Evolutionary conservation across 1,140 invertebrate genomes (phyloP), one percentile per base, ranked within the genome.

Genomic region (Brachionus manjavacas): DNA sequence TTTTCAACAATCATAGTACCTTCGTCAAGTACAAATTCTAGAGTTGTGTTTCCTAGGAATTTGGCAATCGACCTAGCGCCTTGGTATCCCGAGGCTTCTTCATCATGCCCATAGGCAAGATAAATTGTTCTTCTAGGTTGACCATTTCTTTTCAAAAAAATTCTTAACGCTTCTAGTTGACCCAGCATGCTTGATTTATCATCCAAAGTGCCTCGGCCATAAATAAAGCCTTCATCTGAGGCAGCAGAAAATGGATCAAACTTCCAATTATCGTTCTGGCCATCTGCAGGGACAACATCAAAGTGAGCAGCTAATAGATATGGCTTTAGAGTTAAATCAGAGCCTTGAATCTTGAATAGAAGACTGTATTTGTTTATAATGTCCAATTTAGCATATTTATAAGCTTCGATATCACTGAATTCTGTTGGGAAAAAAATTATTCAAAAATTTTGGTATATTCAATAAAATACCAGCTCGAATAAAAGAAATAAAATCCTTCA

Each of bases 61-160:
- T 66, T 6, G 64, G 76, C 16, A 74, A 83, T 52, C 46, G n/a
- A 49, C 8, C 31, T 81, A n/a, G 70, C 39, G 4, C 66, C 60
- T 46, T 23, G 6, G 28, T 46, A 16, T 11, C 60, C 52, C 16
- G 86, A 85, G 86, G 92, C 91, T 88, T 92, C 92, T 88, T 92
- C 92, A 88, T 92, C 92, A 87, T 92, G 92, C 4, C 92, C 92
- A 88, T 92, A 92, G n/a, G 89, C 91, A 28, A 92, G 86, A 86
- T 90, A 92, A 86, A 92, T 91, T 49, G 90, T 88, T 85, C 92
- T 87, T 49, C 87, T 83, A 3, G 91, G 91, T 85, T 87, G 85
- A 78, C 88, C 88, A 3, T 89, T 89, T 81, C 87, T 87, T 74
- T 88, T 85, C 35, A 83, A 83, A 72, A 64, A 83, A 16, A 68